Conservation (phyloP, 1,140 invertebrate species). For the Aporrectodea caliginosa region DNA sequence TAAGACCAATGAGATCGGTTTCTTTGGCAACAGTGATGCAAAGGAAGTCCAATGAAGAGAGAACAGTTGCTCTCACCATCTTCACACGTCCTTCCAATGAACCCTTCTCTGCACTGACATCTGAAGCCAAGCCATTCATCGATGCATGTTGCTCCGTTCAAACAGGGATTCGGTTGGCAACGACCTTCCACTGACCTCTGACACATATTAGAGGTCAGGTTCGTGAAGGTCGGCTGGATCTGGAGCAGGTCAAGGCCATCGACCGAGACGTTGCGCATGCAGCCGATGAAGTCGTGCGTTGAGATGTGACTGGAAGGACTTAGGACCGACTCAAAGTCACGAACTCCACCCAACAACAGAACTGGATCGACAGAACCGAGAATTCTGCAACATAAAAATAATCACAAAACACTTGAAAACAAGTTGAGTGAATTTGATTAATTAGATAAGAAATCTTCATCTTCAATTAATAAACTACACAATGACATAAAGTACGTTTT, state of each 20-base stretch:
- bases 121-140: constrained; percentile 68
- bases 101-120: constrained; percentile 61
- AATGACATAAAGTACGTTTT: too few relatives aligned
- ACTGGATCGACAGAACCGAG: constrained; percentile 58
- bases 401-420: too few relatives aligned
- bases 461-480: too few relatives aligned
- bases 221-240: neutral
- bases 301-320: constrained; percentile 81
- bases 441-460: too few relatives aligned
- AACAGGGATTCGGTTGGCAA: constrained; percentile 65
- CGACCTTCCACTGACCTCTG: constrained; percentile 45
- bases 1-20: too few relatives aligned
- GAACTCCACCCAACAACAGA: constrained; percentile 77
- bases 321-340: constrained; percentile 74
- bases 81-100: constrained; percentile 74
- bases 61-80: too few relatives aligned
- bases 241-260: constrained; percentile 65
- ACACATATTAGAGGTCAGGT: constrained; percentile 5
- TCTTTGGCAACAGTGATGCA: too few relatives aligned
- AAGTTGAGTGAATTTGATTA: too few relatives aligned
- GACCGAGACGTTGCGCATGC: constrained; percentile 81
- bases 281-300: constrained; percentile 87
- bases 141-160: constrained; percentile 67
- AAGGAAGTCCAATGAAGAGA: too few relatives aligned
- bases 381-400: constrained; percentile 23